Evolutionary conservation across 1,140 invertebrate species (phyloP), one percentile per base, ranked within the genome.

Genomic region (Apocrypta bakeri): DNA sequence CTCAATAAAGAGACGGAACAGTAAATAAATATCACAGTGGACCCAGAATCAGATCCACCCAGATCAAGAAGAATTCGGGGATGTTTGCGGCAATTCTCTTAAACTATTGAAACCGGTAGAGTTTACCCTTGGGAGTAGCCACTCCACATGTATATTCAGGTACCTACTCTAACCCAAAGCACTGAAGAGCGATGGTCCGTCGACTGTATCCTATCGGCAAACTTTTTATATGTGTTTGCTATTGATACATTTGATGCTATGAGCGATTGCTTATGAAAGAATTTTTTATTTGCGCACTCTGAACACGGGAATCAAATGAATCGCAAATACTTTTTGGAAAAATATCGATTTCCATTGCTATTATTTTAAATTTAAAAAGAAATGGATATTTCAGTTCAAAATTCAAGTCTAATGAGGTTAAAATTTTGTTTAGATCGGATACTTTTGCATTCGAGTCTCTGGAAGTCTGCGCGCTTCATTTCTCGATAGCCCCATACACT

Each of bases 11-110:
- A 17, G n/a, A 24, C 6, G 24, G 61, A 82, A 66, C 48, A 80
- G 84, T 85, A 84, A 90, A 90, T 90, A 89, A 89, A 90, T 90
- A 89, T 89, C 86, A 77, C 74, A 89, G 79, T 81, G 87, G 87
- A 75, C 81, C 42, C 81, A 82, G 86, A 90, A 91, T 90, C 89
- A 86, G 86, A 87, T 88, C 86, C 82, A 85, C 42, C 74, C 79
- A 68, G 79, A 83, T 61, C 78, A 87, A 87, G 85, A 88, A 83
- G 85, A 85, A 87, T 88, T 86, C 86, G 84, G 68, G n/a, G n/a
- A 84, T 85, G 87, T 89, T 88, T 77, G 82, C 76, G 83, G 88
- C 86, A 88, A 90, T 90, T 89, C 87, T 84, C 84, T 86, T 90
- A 87, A 90, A 90, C 87, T 88, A 89, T 90, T 88, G 84, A 89